Evolutionary conservation across 2,797 vertebrate genomes (phyloP), one percentile per base, ranked within the genome.

Genomic region (Distichodus sexfasciatus): DNA sequence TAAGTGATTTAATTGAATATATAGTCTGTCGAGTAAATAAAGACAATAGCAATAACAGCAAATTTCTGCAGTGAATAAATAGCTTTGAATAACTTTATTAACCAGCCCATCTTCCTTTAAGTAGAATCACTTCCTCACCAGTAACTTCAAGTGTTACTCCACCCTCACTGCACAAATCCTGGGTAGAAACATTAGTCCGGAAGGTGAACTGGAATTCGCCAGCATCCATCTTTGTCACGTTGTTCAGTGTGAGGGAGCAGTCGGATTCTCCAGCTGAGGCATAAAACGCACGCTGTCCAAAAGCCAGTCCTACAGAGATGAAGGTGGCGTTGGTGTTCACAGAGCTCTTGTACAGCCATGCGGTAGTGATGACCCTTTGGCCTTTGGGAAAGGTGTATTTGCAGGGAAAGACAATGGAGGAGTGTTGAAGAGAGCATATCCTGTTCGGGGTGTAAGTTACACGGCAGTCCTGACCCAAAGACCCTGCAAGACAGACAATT

Each of bases 91-190:
- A n/a, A n/a, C n/a, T n/a, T n/a, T n/a, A n/a, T n/a, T n/a, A n/a
- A n/a, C n/a, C n/a, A n/a, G n/a, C n/a, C n/a, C n/a, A n/a, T n/a
- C n/a, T n/a, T n/a, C n/a, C n/a, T n/a, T n/a, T n/a, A n/a, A n/a
- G n/a, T n/a, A n/a, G n/a, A n/a, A n/a, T n/a, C n/a, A n/a, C n/a
- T 9, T 28, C 21, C 67, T 62, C 26, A 71, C 74, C 57, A 17
- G 68, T 76, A 5, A 71, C 21, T n/a, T 71, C 35, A n/a, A 76
- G 50, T 0, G 4, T 15, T 12, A 76, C 11, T 38, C 74, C 68
- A 0, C 15, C 4, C 10, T 26, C 14, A 10, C 51, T 51, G 2
- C 62, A 66, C 55, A 29, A 24, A 28, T 43, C 46, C 8, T 1
- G 41, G 0, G 29, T 33, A 3, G 55, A 41, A n/a, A 0, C 2